A percentile compares a stretch with the other conserved stretches of the same genome.
These are phyloP conservation scores for Frankliniella fusca DNA, from an alignment of 2,888 invertebrate genomes.

Conservation along the genomic window DNA sequence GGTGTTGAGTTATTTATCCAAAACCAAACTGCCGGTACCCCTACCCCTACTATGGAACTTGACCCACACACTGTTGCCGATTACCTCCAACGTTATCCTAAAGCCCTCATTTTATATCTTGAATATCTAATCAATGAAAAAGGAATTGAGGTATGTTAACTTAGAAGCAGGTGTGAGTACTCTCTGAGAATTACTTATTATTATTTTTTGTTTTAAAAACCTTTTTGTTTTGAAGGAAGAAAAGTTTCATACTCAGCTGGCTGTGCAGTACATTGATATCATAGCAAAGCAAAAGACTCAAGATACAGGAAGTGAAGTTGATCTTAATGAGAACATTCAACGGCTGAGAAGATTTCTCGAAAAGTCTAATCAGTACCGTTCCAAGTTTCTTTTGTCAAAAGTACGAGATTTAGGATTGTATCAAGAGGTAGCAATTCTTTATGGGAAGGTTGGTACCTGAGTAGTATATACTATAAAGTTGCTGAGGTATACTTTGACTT, in stretches of 20 bases:
- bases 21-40: constrained; percentile 43
- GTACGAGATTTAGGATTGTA: constrained; percentile 48
- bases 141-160: constrained; percentile 45
- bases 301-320: constrained; percentile 43
- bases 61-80: constrained; percentile 45
- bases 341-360: constrained; percentile 45
- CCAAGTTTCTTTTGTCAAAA: constrained; percentile 49
- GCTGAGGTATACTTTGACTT: too few relatives aligned
- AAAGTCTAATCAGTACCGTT: constrained; percentile 47
- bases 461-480: constrained; percentile 25
- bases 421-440: constrained; percentile 51
- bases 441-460: constrained; percentile 48
- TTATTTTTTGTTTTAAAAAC: constrained; percentile 33
- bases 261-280: constrained; percentile 49
- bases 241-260: constrained; percentile 51
- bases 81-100: constrained; percentile 47
- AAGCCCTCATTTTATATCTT: constrained; percentile 47
- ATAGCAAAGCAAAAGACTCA: constrained; percentile 41
- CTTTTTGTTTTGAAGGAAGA: constrained; percentile 45
- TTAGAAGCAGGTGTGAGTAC: too few relatives aligned
- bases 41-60: constrained; percentile 37
- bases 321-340: background rate
- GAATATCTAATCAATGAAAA: constrained; percentile 48
- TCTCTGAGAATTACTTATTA: constrained; percentile 23
- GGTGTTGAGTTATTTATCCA: constrained; percentile 49